Evolutionary conservation across 37 sponge, comb jelly and placozoan species (phyloP), one percentile per base, ranked within the genome.

Genomic region (Cliona cf. orientalis): DNA sequence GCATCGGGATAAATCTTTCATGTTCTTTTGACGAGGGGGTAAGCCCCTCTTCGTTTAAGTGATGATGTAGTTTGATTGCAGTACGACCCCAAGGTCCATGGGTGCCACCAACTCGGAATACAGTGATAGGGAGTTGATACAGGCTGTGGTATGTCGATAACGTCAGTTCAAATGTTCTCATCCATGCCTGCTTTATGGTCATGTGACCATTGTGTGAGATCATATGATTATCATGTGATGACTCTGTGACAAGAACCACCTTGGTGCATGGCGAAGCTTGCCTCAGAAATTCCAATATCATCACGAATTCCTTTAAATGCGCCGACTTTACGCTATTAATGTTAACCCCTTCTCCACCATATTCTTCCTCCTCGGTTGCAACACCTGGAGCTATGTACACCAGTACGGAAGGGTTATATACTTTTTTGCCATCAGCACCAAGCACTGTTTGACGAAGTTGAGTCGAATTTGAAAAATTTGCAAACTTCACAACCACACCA

Each of bases 31-130:
- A n/a, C n/a, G n/a, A n/a, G n/a, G n/a, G n/a, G n/a, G n/a, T n/a
- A n/a, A n/a, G n/a, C n/a, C n/a, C 33, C 9, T 25, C 12, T 38
- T 37, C 62, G 22, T 11, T 12, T 23, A 17, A 41, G 42, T 1
- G 1, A 45, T 38, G 66, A 56, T 60, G 39, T 7, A 42, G 2
- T 28, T 31, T 23, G 11, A 79, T 41, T n/a, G 80, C 57, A 3
- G 23, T 17, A 9, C 17, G n/a, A 31, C 64, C 42, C 89, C 89
- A 82, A 40, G 89, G 89, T 1, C 89, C 89, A 64, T 83, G 78
- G 58, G 83, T 44, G 0, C 57, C 71, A 35, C 79, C 34, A 23
- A 58, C 31, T 40, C 66, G 49, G 21, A 89, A 14, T 22, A 78
- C 19, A 2, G 36, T 62, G n/a, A 45, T 29, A 9, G 78, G 71